These are phyloP conservation scores for Thymelicus acteon DNA, from an alignment of 2,888 invertebrate species.

Conservation along the genomic window DNA sequence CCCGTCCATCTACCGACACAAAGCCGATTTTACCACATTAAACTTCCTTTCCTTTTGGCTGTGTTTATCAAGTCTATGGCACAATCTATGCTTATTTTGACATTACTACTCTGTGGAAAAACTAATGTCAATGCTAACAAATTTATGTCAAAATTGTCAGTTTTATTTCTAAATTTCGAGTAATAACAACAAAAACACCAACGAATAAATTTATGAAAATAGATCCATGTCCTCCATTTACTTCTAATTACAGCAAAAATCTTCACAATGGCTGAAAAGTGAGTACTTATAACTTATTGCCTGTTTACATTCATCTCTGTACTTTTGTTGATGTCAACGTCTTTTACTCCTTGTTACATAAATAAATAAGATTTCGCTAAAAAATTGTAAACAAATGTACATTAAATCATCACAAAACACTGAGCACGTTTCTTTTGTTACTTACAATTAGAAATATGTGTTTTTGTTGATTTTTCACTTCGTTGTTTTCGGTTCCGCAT, in stretches of 20 bases:
- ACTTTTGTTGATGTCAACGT: slow-evolving; percentile 57
- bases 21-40: no score
- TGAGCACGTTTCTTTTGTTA: not conserved
- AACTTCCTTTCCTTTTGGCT: no score
- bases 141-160: slow-evolving; percentile 74
- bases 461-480: not conserved
- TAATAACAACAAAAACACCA: slow-evolving; percentile 69
- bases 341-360: slow-evolving; percentile 54
- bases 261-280: slow-evolving; percentile 76
- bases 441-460: not conserved
- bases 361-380: slow-evolving; percentile 48
- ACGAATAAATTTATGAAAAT: slow-evolving; percentile 62
- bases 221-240: slow-evolving; percentile 69
- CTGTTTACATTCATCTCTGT: slow-evolving; percentile 15
- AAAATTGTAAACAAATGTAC: slow-evolving; percentile 24
- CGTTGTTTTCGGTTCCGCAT: slow-evolving; percentile 23
- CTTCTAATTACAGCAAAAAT: slow-evolving; percentile 54
- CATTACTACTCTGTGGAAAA: slow-evolving; percentile 36
- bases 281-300: slow-evolving; percentile 55
- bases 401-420: not conserved
- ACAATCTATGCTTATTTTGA: not conserved
- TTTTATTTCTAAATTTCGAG: slow-evolving; percentile 73
- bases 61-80: not conserved
- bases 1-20: no score
- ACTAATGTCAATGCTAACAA: slow-evolving; percentile 81